phyloP scores from a whole-genome alignment of 2,888 invertebrate species.

The Leptopilina myrica region DNA sequence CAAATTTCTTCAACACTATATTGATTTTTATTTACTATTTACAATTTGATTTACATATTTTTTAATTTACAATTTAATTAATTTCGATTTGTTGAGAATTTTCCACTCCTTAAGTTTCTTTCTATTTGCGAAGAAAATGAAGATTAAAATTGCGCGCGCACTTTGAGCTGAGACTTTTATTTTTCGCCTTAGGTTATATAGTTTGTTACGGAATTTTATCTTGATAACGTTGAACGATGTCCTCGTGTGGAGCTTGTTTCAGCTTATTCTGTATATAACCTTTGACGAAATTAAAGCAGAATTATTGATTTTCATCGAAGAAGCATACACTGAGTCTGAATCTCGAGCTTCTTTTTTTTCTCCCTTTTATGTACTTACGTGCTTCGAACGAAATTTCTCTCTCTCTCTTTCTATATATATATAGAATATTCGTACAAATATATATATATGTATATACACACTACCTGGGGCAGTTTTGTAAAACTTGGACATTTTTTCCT shows the following conservation, averaged over 20 bases:
- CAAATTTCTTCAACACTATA: too few relatives aligned
- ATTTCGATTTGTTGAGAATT: background rate
- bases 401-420: too few relatives aligned
- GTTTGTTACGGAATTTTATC: constrained; percentile 18
- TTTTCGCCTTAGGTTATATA: constrained; percentile 19
- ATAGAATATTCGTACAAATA: background rate
- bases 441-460: too few relatives aligned
- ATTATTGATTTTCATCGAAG: constrained; percentile 56
- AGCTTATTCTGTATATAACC: constrained; percentile 15
- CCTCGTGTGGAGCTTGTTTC: constrained; percentile 25
- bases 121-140: background rate
- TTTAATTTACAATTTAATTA: too few relatives aligned
- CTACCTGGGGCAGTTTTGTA: constrained; percentile 21
- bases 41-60: too few relatives aligned
- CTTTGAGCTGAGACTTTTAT: background rate
- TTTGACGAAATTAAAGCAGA: constrained; percentile 55
- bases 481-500: constrained; percentile 1
- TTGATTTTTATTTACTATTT: too few relatives aligned
- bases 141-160: constrained; percentile 1
- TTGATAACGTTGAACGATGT: constrained; percentile 1
- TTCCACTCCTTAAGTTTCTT: too few relatives aligned
- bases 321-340: constrained; percentile 8
- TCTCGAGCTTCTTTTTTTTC: background rate
- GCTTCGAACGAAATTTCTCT: constrained; percentile 17
- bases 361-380: constrained; percentile 29